Conservation (phyloP, 2,113 vertebrate genomes). For the Ammodytes dubius region DNA sequence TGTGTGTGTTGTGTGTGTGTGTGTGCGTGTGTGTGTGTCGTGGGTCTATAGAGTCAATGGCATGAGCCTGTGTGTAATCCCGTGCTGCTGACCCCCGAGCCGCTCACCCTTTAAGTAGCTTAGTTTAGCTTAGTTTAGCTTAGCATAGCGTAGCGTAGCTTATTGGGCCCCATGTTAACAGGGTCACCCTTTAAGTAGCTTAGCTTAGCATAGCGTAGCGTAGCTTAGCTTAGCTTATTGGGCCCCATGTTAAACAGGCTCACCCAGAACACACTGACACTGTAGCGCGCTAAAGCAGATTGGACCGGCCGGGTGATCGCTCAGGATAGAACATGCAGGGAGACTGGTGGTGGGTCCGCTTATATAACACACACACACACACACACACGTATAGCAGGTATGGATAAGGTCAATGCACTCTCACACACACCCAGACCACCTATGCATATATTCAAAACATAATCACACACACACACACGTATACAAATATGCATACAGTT, state of each 20-base stretch:
- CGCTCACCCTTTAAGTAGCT: slow-evolving; percentile 65
- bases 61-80: slow-evolving; percentile 45
- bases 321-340: slow-evolving; percentile 30
- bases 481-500: too few relatives aligned
- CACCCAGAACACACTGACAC: slow-evolving; percentile 50
- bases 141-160: too few relatives aligned
- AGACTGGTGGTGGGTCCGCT: background rate
- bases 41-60: slow-evolving; percentile 53
- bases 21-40: too few relatives aligned
- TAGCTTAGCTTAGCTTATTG: too few relatives aligned
- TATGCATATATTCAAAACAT: too few relatives aligned
- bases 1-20: too few relatives aligned
- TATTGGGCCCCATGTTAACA: slow-evolving; percentile 54
- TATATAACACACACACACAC: slow-evolving; percentile 13
- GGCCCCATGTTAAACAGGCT: slow-evolving; percentile 65
- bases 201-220: background rate
- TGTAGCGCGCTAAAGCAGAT: slow-evolving; percentile 65
- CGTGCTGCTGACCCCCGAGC: slow-evolving; percentile 52
- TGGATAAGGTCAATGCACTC: too few relatives aligned
- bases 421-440: too few relatives aligned
- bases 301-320: slow-evolving; percentile 48
- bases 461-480: too few relatives aligned
- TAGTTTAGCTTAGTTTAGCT: too few relatives aligned
- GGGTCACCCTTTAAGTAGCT: slow-evolving; percentile 66
- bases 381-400: too few relatives aligned